Evolutionary conservation across 2,113 vertebrate genomes (phyloP).

Genomic region (Labrus mixtus): DNA sequence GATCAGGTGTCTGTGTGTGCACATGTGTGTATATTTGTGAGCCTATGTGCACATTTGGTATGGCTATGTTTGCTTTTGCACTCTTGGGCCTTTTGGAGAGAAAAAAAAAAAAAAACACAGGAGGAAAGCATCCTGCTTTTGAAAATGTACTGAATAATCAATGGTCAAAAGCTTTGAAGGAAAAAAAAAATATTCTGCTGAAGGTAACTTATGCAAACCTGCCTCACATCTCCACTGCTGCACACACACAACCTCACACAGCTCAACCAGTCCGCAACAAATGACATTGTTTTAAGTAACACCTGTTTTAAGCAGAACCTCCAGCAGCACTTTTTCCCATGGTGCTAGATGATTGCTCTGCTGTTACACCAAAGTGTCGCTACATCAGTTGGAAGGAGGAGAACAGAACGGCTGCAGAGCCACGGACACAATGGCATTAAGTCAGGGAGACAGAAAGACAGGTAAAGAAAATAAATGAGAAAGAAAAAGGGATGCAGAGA

Average conservation of each 20-base stretch:
- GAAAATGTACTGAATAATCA: conserved; percentile 61
- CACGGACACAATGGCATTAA: conserved; percentile 24
- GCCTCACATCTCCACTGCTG: background rate
- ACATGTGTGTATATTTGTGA: conserved; percentile 36
- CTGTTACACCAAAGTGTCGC: conserved; percentile 31
- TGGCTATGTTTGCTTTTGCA: conserved; percentile 26
- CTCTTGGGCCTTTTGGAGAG: background rate
- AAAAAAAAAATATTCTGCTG: conserved; percentile 19
- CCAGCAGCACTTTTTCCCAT: conserved; percentile 8
- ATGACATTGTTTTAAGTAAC: conserved; percentile 24
- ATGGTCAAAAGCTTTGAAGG: conserved; percentile 42
- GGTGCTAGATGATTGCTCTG: conserved; percentile 30
- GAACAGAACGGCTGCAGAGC: conserved; percentile 15
- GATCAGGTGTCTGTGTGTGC: conserved; percentile 48
- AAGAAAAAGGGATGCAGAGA: conserved; percentile 12
- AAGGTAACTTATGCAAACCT: background rate
- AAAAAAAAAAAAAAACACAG: conserved; percentile 13
- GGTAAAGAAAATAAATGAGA: conserved; percentile 43
- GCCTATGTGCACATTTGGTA: conserved; percentile 12
- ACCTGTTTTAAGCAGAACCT: conserved; percentile 18
- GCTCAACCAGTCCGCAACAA: conserved; percentile 1
- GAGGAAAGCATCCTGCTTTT: conserved; percentile 49
- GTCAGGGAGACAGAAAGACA: conserved; percentile 35
- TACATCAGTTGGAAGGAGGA: conserved; percentile 23
- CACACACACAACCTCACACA: background rate